Base-by-base conservation (phyloP, 2,888 invertebrate genomes). In the Eucera pruinosa region DNA sequence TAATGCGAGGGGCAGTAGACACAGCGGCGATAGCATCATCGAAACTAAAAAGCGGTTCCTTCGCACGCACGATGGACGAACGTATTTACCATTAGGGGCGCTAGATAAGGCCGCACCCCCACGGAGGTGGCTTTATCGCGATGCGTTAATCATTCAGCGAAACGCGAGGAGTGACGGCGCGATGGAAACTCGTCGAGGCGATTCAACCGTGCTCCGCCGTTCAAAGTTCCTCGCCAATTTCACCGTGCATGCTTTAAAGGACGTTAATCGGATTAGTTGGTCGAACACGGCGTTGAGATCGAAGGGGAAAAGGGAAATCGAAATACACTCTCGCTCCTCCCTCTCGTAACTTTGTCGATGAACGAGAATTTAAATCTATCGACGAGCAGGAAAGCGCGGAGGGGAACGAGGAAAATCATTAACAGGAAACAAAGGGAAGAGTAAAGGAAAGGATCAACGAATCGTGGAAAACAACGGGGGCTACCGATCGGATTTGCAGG, bases 241-340 rank as follows among this genome's bases (percentile, higher is more conserved):
- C 27, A 52, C 25, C 70, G 50, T n/a, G 52, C 33, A 5, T 23
- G 39, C 30, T 55, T 57, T 70, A 74, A 74, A 57, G 43, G 57
- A 61, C 55, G 20, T 55, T 74, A 70, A 74, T 74, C 74, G 55
- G 74, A 74, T 70, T 57, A 64, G 43, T 23, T 23, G 70, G 20
- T 41, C 54, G 64, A 65, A 57, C 52, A 47, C 47, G 11, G 39
- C 15, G 48, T 15, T 27, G 54, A 65, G 23, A 71, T 58, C 18
- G 25, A 52, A 5, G 15, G 30, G 54, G 33, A 30, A 33, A 43
- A 36, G 64, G 52, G 43, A 41, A 41, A 50, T 36, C 36, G 52
- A 66, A 57, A 30, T 55, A 66, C 47, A 47, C 39, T 13, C 15
- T 18, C 2, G 0, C 30, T 20, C 20, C 20, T 18, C 1, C 20